These are phyloP conservation scores for Amphiprion clarkii DNA, from an alignment of 2,797 vertebrate species.

Conservation along the genomic window DNA sequence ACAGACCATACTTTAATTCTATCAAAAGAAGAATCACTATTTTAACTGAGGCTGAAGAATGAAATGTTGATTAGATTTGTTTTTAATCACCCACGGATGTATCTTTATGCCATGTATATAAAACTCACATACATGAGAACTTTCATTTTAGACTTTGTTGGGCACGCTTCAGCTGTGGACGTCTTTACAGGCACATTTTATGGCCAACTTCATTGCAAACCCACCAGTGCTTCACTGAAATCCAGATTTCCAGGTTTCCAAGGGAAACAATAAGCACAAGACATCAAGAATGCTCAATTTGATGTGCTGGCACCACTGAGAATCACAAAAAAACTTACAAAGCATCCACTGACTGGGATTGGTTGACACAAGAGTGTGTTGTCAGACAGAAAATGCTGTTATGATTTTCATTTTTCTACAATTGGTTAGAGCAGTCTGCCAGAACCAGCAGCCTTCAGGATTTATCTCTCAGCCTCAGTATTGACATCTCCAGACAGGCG, in stretches of 20 bases:
- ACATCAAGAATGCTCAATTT: no score
- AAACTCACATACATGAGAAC: neutral
- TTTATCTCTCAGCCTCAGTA: neutral
- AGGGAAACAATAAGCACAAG: no score
- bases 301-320: no score
- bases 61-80: neutral
- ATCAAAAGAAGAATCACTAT: neutral
- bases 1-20: no score
- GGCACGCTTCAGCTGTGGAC: no score
- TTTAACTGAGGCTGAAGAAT: neutral
- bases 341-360: no score
- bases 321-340: no score
- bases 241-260: neutral
- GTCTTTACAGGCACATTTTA: no score
- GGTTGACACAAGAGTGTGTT: neutral
- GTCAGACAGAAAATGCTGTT: slow-evolving; percentile 1
- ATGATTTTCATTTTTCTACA: neutral
- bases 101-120: neutral
- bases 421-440: neutral
- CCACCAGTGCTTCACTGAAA: neutral
- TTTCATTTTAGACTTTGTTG: no score
- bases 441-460: neutral
- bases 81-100: no score
- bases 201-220: no score
- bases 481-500: neutral